phyloP scores from a whole-genome alignment of 1,140 invertebrate genomes.

The Drosophila kikkawai region DNA sequence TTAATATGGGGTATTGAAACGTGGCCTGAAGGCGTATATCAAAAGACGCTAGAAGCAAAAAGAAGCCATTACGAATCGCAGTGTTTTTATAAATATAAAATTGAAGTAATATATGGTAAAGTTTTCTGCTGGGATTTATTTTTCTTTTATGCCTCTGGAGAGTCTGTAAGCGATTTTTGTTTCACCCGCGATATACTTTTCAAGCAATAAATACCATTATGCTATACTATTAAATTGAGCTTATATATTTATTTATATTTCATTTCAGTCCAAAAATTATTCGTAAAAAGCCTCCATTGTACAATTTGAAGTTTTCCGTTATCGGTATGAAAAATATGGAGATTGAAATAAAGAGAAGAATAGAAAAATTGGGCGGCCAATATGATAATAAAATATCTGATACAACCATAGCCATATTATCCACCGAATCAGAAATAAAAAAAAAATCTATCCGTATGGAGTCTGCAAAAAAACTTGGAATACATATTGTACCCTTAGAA shows the following conservation, averaged over 20 bases:
- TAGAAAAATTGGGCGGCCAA: conserved; percentile 91
- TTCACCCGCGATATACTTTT: no score
- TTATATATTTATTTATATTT: conserved; percentile 1
- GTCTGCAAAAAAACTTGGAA: conserved; percentile 88
- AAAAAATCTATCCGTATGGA: conserved; percentile 89
- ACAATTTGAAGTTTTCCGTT: conserved; percentile 93
- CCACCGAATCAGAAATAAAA: conserved; percentile 89
- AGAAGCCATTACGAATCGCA: no score
- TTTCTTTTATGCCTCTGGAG: no score
- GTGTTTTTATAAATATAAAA: no score
- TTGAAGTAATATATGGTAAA: no score
- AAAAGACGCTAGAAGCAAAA: no score
- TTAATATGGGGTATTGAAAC: no score
- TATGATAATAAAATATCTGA: conserved; percentile 89
- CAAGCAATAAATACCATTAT: not conserved
- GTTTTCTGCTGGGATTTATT: no score
- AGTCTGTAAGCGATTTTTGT: no score
- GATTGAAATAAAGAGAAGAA: conserved; percentile 89
- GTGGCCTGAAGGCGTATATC: no score
- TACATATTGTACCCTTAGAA: conserved; percentile 92
- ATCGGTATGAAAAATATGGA: conserved; percentile 88
- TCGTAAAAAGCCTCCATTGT: conserved; percentile 88
- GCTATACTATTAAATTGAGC: not conserved
- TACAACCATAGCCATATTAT: conserved; percentile 91
- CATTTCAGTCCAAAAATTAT: conserved; percentile 87